Conservation (phyloP, 30 jellyfish, hydroid and myxozoan species). For the Pseudorhiza aurosa region DNA sequence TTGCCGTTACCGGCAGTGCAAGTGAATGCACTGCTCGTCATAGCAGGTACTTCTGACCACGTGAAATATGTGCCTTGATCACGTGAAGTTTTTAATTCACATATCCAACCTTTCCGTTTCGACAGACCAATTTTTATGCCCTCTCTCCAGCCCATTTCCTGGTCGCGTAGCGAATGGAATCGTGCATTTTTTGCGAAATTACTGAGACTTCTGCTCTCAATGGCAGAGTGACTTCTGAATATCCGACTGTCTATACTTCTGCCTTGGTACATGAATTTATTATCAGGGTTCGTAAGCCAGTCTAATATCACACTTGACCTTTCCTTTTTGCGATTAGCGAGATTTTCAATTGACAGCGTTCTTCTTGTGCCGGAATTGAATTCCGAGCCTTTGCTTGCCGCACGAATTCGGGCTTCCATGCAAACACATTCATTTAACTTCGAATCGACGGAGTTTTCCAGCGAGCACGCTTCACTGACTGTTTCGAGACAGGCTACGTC, state of each 20-base stretch:
- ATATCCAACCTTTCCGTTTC: neutral
- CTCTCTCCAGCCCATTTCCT: neutral
- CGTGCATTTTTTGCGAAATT: slow-evolving; percentile 20
- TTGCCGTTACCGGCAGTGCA: no score
- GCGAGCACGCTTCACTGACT: neutral
- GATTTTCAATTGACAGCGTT: slow-evolving; percentile 12
- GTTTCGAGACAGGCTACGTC: slow-evolving; percentile 3
- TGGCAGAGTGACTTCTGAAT: slow-evolving; percentile 63
- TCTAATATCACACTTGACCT: slow-evolving; percentile 46
- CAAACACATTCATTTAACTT: no score
- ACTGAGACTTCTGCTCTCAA: slow-evolving; percentile 20
- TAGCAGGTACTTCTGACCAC: neutral
- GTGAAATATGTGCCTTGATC: neutral
- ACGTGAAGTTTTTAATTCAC: neutral
- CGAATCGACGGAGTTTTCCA: neutral
- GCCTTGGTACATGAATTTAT: slow-evolving; percentile 55
- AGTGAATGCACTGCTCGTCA: no score
- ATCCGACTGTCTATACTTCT: slow-evolving; percentile 39
- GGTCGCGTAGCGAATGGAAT: slow-evolving; percentile 35
- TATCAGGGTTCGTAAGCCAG: slow-evolving; percentile 60
- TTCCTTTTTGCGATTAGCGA: slow-evolving; percentile 1
- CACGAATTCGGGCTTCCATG: no score
- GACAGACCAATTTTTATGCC: neutral
- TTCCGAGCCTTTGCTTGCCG: no score
- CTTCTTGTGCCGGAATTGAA: no score